Evolutionary conservation across 2,113 vertebrate genomes (phyloP).

Genomic region (Lasiurus cinereus): DNA sequence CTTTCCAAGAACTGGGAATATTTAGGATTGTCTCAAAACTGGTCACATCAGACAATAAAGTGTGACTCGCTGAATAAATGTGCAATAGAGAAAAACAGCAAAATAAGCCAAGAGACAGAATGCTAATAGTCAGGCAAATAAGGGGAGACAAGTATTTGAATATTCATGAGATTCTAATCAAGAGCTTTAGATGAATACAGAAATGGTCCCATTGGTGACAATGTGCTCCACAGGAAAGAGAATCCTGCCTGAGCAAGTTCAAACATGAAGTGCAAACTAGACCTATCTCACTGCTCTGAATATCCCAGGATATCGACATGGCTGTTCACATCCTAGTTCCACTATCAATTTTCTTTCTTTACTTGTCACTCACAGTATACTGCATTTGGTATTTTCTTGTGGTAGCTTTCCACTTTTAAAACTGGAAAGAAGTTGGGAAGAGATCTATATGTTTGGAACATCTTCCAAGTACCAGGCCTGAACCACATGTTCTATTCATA

Average conservation of each 20-base stretch:
- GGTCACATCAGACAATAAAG: conserved; percentile 51
- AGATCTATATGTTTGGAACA: not conserved
- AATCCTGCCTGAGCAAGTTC: conserved; percentile 39
- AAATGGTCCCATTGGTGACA: conserved; percentile 65
- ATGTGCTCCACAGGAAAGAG: conserved; percentile 10
- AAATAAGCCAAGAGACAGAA: conserved; percentile 74
- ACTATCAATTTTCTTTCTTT: conserved; percentile 11
- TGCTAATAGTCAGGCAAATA: conserved; percentile 83
- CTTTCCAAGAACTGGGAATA: conserved; percentile 22
- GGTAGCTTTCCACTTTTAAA: not conserved
- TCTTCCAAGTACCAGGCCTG: not conserved
- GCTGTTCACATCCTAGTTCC: not conserved
- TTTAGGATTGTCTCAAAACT: conserved; percentile 57
- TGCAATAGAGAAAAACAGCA: conserved; percentile 66
- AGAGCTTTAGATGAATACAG: conserved; percentile 75
- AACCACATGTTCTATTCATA: not conserved
- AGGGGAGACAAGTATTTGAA: conserved; percentile 81
- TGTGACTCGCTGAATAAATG: conserved; percentile 53
- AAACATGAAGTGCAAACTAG: not conserved
- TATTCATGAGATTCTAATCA: conserved; percentile 85
- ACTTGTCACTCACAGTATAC: not conserved
- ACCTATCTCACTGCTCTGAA: not conserved
- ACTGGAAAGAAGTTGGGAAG: not conserved
- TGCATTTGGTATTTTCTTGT: conserved; percentile 40
- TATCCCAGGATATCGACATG: not conserved